phyloP scores from a whole-genome alignment of 2,797 vertebrate species.

The Hippocampus kuda region DNA sequence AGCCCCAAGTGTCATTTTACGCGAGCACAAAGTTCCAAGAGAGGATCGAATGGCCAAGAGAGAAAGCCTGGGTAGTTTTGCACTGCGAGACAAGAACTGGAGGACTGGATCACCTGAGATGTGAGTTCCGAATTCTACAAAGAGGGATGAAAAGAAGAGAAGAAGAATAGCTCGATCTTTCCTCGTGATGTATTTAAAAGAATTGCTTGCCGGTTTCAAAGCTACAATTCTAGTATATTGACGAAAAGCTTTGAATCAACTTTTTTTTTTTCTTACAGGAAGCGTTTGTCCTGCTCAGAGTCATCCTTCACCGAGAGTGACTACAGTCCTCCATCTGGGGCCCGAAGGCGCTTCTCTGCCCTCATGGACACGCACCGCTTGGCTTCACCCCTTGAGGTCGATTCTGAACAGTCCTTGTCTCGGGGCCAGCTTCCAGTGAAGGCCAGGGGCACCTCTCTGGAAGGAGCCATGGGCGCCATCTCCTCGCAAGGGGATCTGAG shows the following conservation, averaged over 20 bases:
- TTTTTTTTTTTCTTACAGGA: slow-evolving; percentile 57
- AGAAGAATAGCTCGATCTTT: background rate
- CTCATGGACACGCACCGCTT: slow-evolving; percentile 82
- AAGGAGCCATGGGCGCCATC: slow-evolving; percentile 50
- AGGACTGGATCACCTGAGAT: slow-evolving; percentile 77
- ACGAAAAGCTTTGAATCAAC: background rate
- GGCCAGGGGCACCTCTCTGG: slow-evolving; percentile 65
- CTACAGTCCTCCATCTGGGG: slow-evolving; percentile 76
- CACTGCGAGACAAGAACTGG: slow-evolving; percentile 82
- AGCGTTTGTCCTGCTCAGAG: slow-evolving; percentile 81
- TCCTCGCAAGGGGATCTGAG: slow-evolving; percentile 50
- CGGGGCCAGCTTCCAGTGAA: slow-evolving; percentile 59
- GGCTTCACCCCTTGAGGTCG: slow-evolving; percentile 71
- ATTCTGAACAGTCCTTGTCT: slow-evolving; percentile 54
- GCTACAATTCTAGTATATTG: background rate
- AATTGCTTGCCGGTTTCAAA: background rate
- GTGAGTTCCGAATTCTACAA: slow-evolving; percentile 50
- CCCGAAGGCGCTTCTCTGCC: slow-evolving; percentile 78
- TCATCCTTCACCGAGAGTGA: slow-evolving; percentile 77
- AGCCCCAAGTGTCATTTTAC: slow-evolving; percentile 63
- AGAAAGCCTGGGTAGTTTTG: slow-evolving; percentile 78
- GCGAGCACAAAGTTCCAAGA: slow-evolving; percentile 74
- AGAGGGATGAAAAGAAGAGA: background rate
- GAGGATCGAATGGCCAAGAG: slow-evolving; percentile 76
- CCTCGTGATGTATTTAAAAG: background rate